Conservation (phyloP, 2,888 invertebrate species). For the Adela reaumurella region DNA sequence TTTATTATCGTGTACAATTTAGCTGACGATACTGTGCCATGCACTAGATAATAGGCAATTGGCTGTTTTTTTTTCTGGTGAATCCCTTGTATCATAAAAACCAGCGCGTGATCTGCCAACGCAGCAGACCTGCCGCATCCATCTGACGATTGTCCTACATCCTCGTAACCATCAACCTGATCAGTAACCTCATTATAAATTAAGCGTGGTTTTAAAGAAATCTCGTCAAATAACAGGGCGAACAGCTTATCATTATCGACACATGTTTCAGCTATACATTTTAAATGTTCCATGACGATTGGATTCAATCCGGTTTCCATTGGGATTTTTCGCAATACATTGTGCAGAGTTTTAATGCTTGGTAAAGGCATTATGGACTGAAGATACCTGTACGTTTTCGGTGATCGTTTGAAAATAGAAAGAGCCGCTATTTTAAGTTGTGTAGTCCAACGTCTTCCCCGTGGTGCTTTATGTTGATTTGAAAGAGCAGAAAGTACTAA, state of each 20-base stretch:
- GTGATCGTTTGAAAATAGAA: not conserved
- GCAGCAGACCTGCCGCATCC: not conserved
- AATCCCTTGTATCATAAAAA: not conserved
- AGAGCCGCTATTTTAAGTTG: not conserved
- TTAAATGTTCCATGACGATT: too few species aligned
- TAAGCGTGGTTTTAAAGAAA: not conserved
- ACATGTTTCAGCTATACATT: too few species aligned
- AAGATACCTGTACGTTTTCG: not conserved
- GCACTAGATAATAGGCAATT: too few species aligned
- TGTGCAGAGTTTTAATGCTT: too few species aligned
- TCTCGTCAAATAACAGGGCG: not conserved
- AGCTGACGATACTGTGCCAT: not conserved
- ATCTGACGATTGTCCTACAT: not conserved
- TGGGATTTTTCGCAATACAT: too few species aligned
- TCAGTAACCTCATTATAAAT: slow-evolving; percentile 1
- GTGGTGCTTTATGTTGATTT: not conserved
- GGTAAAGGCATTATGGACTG: not conserved
- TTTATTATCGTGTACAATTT: not conserved
- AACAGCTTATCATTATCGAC: not conserved
- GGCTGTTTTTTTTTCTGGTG: not conserved
- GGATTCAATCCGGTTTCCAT: too few species aligned
- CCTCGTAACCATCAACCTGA: not conserved
- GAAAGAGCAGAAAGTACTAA: not conserved
- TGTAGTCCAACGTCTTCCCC: not conserved
- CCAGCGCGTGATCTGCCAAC: not conserved